phyloP scores from a whole-genome alignment of 2,888 invertebrate species.

The Oscheius sp. region DNA sequence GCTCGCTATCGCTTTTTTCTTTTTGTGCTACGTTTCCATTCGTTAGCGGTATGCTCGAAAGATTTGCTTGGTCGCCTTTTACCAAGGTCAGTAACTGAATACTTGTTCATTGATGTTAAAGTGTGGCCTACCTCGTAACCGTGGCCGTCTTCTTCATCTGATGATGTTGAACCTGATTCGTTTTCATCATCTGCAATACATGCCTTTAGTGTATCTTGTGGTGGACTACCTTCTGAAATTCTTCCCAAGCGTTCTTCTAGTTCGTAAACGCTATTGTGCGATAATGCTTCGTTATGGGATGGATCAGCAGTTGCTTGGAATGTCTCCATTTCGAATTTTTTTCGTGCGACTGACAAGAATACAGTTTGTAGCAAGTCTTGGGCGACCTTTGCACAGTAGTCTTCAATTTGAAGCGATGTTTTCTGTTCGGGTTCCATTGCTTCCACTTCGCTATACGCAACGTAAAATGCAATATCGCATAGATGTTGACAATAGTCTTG shows the following conservation, averaged over 20 bases:
- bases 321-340: not conserved
- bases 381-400: conserved; percentile 6
- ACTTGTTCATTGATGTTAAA: not conserved
- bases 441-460: conserved; percentile 40
- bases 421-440: not conserved
- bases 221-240: conserved; percentile 21
- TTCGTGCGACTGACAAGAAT: not conserved
- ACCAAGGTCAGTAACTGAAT: not conserved
- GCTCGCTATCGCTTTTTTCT: not conserved
- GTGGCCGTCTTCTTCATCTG: conserved; percentile 5
- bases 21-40: not conserved
- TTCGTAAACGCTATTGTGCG: conserved; percentile 23
- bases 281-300: not conserved
- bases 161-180: not conserved
- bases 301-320: not conserved
- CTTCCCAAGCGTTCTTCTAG: conserved; percentile 20
- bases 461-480: conserved; percentile 46
- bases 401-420: conserved; percentile 2
- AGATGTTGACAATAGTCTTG: conserved; percentile 46
- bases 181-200: conserved; percentile 9
- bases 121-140: not conserved
- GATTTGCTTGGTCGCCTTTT: not conserved
- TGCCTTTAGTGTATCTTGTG: not conserved
- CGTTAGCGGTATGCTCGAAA: too few relatives aligned
- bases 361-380: conserved; percentile 13